A percentile compares a stretch with the other conserved stretches of the same genome.
Conservation (phyloP, 2,797 vertebrate genomes). For the Pipistrellus pipistrellus region DNA sequence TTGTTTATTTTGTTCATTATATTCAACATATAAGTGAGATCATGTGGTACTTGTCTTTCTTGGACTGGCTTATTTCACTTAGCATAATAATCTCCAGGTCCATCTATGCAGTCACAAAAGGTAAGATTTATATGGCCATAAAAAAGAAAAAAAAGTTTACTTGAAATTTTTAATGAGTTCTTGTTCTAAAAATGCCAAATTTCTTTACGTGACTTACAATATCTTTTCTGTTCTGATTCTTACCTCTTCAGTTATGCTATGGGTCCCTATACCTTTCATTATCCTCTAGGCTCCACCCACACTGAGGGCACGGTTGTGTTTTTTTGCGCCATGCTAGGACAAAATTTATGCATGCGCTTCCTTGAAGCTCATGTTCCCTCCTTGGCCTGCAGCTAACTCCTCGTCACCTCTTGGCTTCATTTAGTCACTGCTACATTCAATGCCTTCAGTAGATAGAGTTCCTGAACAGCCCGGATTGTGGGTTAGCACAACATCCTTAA, state of each 20-base stretch:
- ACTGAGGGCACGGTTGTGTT: neutral
- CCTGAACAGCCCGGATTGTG: neutral
- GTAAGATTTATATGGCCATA: neutral
- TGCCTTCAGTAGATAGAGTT: neutral
- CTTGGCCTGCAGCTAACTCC: constrained; percentile 6
- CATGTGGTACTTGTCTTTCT: neutral
- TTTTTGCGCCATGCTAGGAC: neutral
- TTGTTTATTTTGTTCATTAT: neutral
- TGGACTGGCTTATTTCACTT: neutral
- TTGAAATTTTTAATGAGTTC: constrained; percentile 22
- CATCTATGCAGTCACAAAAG: neutral
- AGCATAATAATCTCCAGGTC: neutral
- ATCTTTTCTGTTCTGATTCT: neutral
- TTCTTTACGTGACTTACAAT: neutral
- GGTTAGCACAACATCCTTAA: neutral
- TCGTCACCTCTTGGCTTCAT: constrained; percentile 33
- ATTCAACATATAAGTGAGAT: neutral
- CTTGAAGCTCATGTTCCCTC: constrained; percentile 6
- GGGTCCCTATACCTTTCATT: neutral
- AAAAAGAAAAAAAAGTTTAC: neutral
- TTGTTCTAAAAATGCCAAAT: neutral
- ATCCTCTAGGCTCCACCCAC: neutral
- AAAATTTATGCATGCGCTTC: neutral
- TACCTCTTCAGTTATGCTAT: neutral
- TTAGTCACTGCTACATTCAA: neutral